Percentiles rank a stretch among this genome's conserved stretches.
Evolutionary conservation across 1,140 invertebrate genomes (phyloP).

Genomic region (Lanistes nyassanus): DNA sequence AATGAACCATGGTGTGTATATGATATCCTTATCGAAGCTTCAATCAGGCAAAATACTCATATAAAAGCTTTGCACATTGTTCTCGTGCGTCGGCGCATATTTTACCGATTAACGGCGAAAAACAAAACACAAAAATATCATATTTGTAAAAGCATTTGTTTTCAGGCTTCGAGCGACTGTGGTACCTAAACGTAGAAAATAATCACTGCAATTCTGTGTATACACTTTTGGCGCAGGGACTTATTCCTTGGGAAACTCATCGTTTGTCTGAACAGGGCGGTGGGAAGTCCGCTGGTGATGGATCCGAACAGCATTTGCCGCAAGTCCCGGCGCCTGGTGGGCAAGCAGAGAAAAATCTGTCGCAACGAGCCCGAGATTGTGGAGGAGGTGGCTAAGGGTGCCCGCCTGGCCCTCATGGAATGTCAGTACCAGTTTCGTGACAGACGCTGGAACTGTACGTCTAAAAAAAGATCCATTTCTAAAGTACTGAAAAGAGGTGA

Average conservation of each 20-base stretch:
- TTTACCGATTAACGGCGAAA: too few relatives aligned
- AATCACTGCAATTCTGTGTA: background rate
- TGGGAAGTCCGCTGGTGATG: constrained; percentile 82
- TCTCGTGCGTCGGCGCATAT: too few relatives aligned
- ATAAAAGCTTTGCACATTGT: too few relatives aligned
- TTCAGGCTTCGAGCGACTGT: too few relatives aligned
- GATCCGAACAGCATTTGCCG: constrained; percentile 88
- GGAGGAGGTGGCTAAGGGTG: constrained; percentile 61
- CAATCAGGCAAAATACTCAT: too few relatives aligned
- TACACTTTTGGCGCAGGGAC: background rate
- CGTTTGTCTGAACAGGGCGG: constrained; percentile 57
- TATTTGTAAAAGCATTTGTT: too few relatives aligned
- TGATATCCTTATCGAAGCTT: too few relatives aligned
- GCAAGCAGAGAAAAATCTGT: constrained; percentile 75
- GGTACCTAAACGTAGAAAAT: too few relatives aligned
- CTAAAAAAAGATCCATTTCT: constrained; percentile 53
- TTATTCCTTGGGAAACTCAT: background rate
- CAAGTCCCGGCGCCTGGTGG: constrained; percentile 76
- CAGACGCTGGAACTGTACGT: constrained; percentile 65
- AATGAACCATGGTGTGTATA: too few relatives aligned
- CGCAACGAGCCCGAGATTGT: constrained; percentile 66
- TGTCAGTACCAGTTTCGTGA: constrained; percentile 65
- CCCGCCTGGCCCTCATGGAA: constrained; percentile 60
- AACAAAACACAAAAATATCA: too few relatives aligned
- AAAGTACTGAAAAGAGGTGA: constrained; percentile 75